A percentile compares a stretch with the other conserved stretches of the same genome.
These are phyloP conservation scores for Mesocricetus auratus DNA, from an alignment of 2,113 vertebrate genomes.

Conservation along the genomic window DNA sequence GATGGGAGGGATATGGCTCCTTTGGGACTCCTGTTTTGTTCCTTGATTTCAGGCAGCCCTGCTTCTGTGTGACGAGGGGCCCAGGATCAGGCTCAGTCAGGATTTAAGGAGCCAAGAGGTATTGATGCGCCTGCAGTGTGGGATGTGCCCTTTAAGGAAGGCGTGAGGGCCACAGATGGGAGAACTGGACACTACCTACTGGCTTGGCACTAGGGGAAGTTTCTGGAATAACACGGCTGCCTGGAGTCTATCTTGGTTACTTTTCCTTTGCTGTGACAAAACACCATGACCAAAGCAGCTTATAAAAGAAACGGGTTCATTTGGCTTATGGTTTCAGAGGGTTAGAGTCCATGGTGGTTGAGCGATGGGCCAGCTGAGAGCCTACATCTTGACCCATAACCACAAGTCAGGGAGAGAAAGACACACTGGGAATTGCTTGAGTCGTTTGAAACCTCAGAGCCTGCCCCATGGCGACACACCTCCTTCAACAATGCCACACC, in stretches of 20 bases:
- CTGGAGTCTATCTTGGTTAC: background rate
- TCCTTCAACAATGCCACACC: background rate
- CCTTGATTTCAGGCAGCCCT: background rate
- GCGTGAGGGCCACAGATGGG: background rate
- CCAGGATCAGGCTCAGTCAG: background rate
- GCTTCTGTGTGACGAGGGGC: background rate
- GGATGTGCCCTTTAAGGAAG: background rate
- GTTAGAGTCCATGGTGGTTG: background rate
- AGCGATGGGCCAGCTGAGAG: background rate
- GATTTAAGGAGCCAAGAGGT: background rate
- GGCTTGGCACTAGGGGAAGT: background rate
- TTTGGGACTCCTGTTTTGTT: background rate
- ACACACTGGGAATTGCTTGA: background rate
- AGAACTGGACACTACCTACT: too few species aligned
- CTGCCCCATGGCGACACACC: background rate
- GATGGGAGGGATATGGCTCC: background rate
- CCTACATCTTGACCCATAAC: background rate
- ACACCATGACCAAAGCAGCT: background rate
- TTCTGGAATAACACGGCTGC: background rate
- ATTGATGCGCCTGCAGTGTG: background rate
- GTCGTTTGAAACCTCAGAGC: background rate
- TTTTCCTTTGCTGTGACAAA: background rate
- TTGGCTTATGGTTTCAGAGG: background rate
- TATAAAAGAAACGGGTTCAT: background rate
- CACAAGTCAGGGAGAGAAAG: background rate